Conservation (phyloP, 2,888 invertebrate species). For the Alcis repandata region DNA sequence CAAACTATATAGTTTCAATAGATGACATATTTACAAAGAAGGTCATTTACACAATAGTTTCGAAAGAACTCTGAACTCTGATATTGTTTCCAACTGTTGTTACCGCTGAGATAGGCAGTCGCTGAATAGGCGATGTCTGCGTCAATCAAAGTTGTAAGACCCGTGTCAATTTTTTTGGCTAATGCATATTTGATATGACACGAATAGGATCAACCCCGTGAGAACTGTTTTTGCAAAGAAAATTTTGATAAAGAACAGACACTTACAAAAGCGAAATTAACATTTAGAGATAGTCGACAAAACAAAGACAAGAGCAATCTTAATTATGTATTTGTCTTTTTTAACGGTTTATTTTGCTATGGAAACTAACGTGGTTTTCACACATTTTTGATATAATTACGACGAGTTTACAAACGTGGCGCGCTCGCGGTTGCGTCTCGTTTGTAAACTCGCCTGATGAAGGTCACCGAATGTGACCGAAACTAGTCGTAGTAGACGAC, state of each 20-base stretch:
- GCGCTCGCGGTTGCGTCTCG: too few species aligned
- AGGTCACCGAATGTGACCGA: too few species aligned
- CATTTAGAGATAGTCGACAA: not conserved
- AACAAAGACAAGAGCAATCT: not conserved
- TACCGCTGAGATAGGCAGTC: too few species aligned
- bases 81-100: conserved; percentile 55
- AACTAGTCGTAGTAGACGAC: too few species aligned
- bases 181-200: conserved; percentile 62
- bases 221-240: conserved; percentile 31
- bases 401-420: too few species aligned
- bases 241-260: not conserved
- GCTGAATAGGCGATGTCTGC: conserved; percentile 52
- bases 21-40: conserved; percentile 61
- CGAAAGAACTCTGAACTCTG: conserved; percentile 62
- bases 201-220: conserved; percentile 44
- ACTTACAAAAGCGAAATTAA: not conserved
- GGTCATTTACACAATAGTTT: conserved; percentile 51
- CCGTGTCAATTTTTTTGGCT: conserved; percentile 61
- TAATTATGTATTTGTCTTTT: not conserved
- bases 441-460: too few species aligned
- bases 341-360: too few species aligned
- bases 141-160: conserved; percentile 64
- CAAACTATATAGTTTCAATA: conserved; percentile 49
- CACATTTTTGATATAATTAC: too few species aligned
- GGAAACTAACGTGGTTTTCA: too few species aligned